Percentiles rank a stretch among this genome's conserved stretches.
Conservation (phyloP, 1,140 invertebrate genomes). For the Semibalanus balanoides region DNA sequence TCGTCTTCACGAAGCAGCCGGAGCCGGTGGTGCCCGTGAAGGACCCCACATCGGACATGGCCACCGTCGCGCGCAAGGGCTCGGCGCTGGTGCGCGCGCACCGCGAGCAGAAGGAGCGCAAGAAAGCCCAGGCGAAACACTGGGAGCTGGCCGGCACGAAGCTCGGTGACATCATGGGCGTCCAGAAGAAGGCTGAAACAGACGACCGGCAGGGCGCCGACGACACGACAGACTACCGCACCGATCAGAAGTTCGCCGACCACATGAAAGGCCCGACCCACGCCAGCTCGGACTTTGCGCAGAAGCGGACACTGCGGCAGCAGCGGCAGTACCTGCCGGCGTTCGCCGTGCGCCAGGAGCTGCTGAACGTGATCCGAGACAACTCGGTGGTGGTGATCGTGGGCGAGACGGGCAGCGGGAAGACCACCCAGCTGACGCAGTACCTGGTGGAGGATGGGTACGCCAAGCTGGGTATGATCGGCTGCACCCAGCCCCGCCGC, state of each 20-base stretch:
- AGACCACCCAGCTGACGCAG: conserved; percentile 97
- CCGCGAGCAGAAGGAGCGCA: conserved; percentile 89
- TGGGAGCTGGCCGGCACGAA: conserved; percentile 97
- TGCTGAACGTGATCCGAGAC: conserved; percentile 84
- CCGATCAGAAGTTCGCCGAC: conserved; percentile 90
- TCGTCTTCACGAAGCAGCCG: conserved; percentile 98
- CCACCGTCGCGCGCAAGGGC: conserved; percentile 89
- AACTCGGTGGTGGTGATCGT: conserved; percentile 93
- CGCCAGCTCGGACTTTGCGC: conserved; percentile 76
- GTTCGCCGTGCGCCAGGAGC: conserved; percentile 86
- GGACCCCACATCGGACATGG: conserved; percentile 97
- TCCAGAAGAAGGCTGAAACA: conserved; percentile 63
- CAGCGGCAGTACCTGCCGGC: conserved; percentile 88
- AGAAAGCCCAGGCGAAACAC: conserved; percentile 94
- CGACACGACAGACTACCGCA: conserved; percentile 55
- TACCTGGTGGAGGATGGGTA: conserved; percentile 97
- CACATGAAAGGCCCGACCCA: conserved; percentile 60
- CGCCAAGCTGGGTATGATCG: conserved; percentile 82
- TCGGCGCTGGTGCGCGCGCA: conserved; percentile 74
- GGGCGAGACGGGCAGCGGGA: conserved; percentile 96
- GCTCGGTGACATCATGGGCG: conserved; percentile 93
- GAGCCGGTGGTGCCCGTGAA: conserved; percentile 86
- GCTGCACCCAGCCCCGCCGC: conserved; percentile 81
- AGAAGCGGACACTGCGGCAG: conserved; percentile 66
- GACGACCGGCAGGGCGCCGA: conserved; percentile 39